Evolutionary conservation across 53 echinoderm and acorn worm species (phyloP), one percentile per base, ranked within the genome.

Genomic region (Apostichopus leukothele): DNA sequence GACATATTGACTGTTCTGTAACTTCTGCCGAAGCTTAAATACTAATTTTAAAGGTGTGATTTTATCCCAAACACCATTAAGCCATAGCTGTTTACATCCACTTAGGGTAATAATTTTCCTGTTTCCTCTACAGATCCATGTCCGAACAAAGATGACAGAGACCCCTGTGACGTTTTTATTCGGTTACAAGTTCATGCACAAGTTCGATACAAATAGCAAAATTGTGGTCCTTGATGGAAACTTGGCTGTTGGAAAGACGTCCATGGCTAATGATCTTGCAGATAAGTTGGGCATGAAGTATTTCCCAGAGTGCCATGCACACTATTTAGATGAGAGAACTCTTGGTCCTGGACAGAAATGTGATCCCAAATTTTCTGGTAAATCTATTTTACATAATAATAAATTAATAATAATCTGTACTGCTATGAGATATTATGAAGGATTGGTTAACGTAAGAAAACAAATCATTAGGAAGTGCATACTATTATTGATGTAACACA

Each of bases 141-240:
- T 87, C 4, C 88, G 88, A 54, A 87, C 88, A 75, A 18, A 22
- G 68, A 79, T 91, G 78, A 78, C 74, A 19, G 88, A 79, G 79
- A 88, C 84, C 5, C 86, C 86, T 50, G 9, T 90, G 57, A 91
- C 94, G 5, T 79, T 89, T 53, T 68, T 91, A 67, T 90, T 88
- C n/a, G 94, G 95, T 11, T 89, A 91, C 88, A 95, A 92, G 79
- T 95, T 95, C 90, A 88, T 94, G 83, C 87, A 98, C 79, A 90
- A 90, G 71, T 95, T 94, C 77, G 92, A 95, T 73, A 94, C 95
- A 9, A 90, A 79, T n/a, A 98, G 98, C 86, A 98, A 95, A 68
- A 98, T 98, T 75, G 75, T 95, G 73, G 93, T 95, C 50, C 66
- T 98, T 7, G 98, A 98, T 76, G 98, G 98, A 19, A 98, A 96